Conservation (phyloP, 2,113 vertebrate species). For the Chinchilla lanigera region DNA sequence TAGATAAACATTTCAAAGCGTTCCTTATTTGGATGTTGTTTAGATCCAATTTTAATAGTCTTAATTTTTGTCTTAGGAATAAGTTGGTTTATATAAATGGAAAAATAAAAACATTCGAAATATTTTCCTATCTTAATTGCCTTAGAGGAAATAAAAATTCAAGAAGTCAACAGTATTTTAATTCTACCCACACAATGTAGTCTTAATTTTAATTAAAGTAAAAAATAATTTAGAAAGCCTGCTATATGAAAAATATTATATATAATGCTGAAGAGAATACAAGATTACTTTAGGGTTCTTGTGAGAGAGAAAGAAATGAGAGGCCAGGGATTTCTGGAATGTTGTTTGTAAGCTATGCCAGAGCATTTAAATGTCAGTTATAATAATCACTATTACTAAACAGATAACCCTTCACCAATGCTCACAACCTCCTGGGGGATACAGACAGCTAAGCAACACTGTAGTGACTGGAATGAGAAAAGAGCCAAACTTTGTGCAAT, state of each 20-base stretch:
- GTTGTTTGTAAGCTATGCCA: background rate
- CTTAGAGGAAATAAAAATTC: conserved; percentile 49
- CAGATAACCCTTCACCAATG: background rate
- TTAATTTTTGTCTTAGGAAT: background rate
- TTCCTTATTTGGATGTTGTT: background rate
- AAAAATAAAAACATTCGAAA: conserved; percentile 16
- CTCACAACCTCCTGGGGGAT: background rate
- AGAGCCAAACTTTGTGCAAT: background rate
- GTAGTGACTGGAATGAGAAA: background rate
- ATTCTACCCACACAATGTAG: background rate
- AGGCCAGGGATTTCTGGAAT: background rate
- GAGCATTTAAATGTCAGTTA: conserved; percentile 41
- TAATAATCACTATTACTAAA: conserved; percentile 22
- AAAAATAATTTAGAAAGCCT: conserved; percentile 24
- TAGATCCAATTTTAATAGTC: conserved; percentile 7
- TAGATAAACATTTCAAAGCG: background rate
- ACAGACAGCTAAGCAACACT: background rate
- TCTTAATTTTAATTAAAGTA: conserved; percentile 62
- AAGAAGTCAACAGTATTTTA: conserved; percentile 41
- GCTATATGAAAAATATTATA: background rate
- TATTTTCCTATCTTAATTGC: conserved; percentile 20
- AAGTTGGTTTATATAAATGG: background rate
- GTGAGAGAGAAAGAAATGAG: background rate
- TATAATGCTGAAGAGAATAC: background rate
- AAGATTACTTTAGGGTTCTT: background rate